phyloP scores from a whole-genome alignment of 1,140 invertebrate genomes.

The Lutraria rhynchaena region DNA sequence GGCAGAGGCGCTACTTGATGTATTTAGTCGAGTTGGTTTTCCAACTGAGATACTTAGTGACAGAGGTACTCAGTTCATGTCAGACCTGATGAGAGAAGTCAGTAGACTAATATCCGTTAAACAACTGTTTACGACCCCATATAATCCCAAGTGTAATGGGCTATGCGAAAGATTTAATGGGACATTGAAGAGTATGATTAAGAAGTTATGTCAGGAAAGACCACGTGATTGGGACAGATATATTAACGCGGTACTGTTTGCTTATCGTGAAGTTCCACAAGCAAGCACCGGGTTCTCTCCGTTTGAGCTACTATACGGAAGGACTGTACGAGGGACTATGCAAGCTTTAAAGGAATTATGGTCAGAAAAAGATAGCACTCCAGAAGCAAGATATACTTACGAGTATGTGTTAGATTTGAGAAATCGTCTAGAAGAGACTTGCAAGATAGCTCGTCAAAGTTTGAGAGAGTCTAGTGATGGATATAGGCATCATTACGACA shows the following conservation, averaged over 20 bases:
- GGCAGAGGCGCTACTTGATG: too few relatives aligned
- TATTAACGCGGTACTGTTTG: constrained; percentile 6
- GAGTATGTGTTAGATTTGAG: not conserved
- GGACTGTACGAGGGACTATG: constrained; percentile 10
- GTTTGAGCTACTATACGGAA: constrained; percentile 18
- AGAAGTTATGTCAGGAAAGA: constrained; percentile 5
- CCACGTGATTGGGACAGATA: constrained; percentile 16
- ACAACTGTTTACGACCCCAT: too few relatives aligned
- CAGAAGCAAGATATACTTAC: constrained; percentile 2
- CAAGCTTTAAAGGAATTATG: constrained; percentile 1
- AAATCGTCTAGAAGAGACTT: constrained; percentile 1
- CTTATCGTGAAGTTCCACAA: constrained; percentile 16
- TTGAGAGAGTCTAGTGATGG: not conserved
- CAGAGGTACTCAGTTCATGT: too few relatives aligned
- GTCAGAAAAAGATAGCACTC: not conserved
- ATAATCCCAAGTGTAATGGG: constrained; percentile 15
- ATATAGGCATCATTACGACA: not conserved
- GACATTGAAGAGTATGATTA: too few relatives aligned
- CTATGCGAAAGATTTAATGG: not conserved
- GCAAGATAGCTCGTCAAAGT: not conserved
- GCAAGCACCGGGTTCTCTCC: too few relatives aligned
- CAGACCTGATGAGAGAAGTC: constrained; percentile 14
- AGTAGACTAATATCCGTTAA: constrained; percentile 11
- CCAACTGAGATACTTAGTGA: too few relatives aligned
- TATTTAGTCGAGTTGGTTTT: constrained; percentile 21